Evolutionary conservation across 2,113 vertebrate genomes (phyloP).

Genomic region (Furnarius figulus): DNA sequence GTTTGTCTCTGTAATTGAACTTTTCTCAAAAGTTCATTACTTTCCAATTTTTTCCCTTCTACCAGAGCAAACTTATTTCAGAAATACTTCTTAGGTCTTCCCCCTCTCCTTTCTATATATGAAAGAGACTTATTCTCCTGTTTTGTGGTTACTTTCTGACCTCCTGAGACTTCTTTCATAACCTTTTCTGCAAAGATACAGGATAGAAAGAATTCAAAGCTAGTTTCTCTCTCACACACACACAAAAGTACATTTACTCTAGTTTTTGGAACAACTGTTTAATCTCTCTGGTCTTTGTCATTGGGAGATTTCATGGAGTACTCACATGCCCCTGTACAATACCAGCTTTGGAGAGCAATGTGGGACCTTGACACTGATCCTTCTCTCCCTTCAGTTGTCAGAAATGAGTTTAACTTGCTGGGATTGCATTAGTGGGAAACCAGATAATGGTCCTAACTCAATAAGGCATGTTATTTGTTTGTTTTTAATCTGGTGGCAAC

Average conservation of each 20-base stretch:
- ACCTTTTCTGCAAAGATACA: neutral
- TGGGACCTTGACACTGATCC: neutral
- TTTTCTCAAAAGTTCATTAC: neutral
- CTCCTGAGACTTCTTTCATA: neutral
- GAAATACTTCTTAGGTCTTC: neutral
- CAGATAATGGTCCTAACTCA: neutral
- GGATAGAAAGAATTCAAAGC: neutral
- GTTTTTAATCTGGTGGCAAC: neutral
- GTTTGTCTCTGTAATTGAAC: neutral
- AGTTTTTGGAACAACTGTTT: neutral
- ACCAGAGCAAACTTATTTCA: neutral
- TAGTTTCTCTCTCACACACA: too few relatives aligned
- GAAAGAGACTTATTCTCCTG: neutral
- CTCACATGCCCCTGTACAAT: neutral
- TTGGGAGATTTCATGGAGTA: neutral
- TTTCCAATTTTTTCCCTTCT: neutral
- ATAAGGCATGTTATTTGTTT: neutral
- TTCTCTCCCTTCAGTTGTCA: neutral
- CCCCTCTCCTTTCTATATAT: neutral
- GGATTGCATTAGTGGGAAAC: neutral
- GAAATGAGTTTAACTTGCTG: neutral
- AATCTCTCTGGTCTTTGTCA: neutral
- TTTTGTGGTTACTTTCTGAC: neutral
- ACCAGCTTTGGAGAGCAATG: neutral
- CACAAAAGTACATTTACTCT: neutral